Conservation (phyloP, 2,113 vertebrate species). For the Psilopogon haemacephalus region DNA sequence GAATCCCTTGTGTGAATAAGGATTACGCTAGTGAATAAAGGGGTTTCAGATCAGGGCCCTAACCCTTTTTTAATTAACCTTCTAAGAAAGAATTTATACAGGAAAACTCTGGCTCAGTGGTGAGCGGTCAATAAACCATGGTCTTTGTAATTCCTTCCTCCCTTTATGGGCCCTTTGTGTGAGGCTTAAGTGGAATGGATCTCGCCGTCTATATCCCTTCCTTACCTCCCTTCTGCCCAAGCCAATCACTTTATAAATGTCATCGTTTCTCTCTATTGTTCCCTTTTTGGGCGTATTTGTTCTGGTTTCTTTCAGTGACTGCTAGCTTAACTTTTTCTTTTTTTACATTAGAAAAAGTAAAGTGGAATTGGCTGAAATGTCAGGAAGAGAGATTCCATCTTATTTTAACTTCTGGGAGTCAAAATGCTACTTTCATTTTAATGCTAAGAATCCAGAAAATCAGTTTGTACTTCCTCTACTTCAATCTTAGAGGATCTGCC, state of each 20-base stretch:
- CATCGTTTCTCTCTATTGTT: neutral
- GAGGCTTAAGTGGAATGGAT: conserved; percentile 56
- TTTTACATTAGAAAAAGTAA: neutral
- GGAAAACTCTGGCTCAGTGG: conserved; percentile 31
- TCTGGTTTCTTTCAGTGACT: neutral
- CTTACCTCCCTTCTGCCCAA: neutral
- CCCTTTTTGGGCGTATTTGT: neutral
- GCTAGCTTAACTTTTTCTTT: neutral
- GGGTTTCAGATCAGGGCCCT: neutral
- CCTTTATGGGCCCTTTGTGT: conserved; percentile 34
- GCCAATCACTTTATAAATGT: neutral
- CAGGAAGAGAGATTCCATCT: neutral
- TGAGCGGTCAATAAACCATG: conserved; percentile 51
- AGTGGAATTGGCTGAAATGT: neutral
- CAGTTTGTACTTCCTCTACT: neutral
- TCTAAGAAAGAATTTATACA: conserved; percentile 20
- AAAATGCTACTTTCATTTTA: neutral
- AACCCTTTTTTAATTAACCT: conserved; percentile 52
- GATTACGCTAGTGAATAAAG: conserved; percentile 10
- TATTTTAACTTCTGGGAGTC: neutral
- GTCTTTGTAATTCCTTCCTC: conserved; percentile 46
- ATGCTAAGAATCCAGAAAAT: neutral
- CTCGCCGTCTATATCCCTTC: neutral
- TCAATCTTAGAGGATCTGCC: neutral
- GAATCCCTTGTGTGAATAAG: conserved; percentile 25